Evolutionary conservation across 2,888 invertebrate species (phyloP), one percentile per base, ranked within the genome.

Genomic region (Mycogona germanica): DNA sequence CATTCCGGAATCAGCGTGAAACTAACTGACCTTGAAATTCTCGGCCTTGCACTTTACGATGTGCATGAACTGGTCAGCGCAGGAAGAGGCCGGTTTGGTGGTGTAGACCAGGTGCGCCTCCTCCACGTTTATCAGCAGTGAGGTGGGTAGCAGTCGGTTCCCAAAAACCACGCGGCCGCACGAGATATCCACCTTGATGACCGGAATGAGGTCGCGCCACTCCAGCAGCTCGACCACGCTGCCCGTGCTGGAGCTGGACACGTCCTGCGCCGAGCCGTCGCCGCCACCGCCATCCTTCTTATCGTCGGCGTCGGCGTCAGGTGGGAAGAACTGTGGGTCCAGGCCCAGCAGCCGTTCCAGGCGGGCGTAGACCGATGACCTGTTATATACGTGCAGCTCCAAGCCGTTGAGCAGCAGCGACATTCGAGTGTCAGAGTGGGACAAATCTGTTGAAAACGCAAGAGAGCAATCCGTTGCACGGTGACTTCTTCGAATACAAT

Each of bases 191-290:
- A 92, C 77, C 75, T 96, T 96, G 58, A 93, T 93, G 52, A 95
- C 92, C 32, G 96, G 96, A 66, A 96, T 88, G 60, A 96, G 78
- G 73, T 95, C 93, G 59, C 95, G 76, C 96, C 95, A 96, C 32
- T 28, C n/a, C 28, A n/a, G n/a, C n/a, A n/a, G n/a, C n/a, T n/a
- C n/a, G n/a, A n/a, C n/a, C n/a, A n/a, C n/a, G 38, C 26, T 12
- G 38, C 44, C 7, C 21, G 7, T 9, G n/a, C n/a, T 6, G 6
- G 7, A 9, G 41, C 6, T n/a, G 5, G 21, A 40, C 30, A n/a
- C 17, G 5, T 12, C 23, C n/a, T 28, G 46, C n/a, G 53, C 32
- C 3, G 49, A 29, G 32, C 46, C 19, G 35, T 14, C 38, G 17
- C 42, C 57, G 2, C 32, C 52, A 23, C 35, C 42, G 40, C 46